phyloP scores from a whole-genome alignment of 2,113 vertebrate species.

The Fulmarus glacialis region DNA sequence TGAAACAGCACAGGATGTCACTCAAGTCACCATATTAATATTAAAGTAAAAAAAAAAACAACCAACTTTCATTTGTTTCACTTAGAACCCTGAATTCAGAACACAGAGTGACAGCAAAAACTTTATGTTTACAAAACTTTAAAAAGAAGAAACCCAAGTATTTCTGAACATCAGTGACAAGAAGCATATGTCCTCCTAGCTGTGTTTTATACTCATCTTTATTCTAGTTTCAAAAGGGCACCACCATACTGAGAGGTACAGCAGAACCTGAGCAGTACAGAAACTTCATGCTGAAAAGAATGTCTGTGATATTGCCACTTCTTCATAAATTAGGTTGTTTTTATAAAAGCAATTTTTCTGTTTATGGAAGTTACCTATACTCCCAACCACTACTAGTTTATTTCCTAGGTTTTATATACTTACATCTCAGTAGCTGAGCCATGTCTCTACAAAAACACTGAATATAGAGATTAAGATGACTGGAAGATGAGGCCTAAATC shows the following conservation, averaged over 20 bases:
- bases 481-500: neutral
- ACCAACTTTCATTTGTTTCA: neutral
- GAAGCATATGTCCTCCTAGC: neutral
- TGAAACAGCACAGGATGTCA: neutral
- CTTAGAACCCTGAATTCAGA: neutral
- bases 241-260: neutral
- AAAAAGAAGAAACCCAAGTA: neutral
- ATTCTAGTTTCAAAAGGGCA: neutral
- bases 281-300: neutral
- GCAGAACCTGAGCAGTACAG: neutral
- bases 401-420: neutral
- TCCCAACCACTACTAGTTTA: neutral
- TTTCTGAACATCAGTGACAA: neutral
- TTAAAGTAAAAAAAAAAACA: neutral
- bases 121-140: neutral
- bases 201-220: neutral
- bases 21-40: neutral
- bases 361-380: neutral
- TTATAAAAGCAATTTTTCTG: neutral
- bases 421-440: neutral
- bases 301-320: neutral
- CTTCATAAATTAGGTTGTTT: neutral
- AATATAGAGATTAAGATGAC: neutral
- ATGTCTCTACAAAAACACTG: neutral
- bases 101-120: neutral